Base-by-base conservation (phyloP, 2,888 invertebrate genomes). In the Noctua janthina region DNA sequence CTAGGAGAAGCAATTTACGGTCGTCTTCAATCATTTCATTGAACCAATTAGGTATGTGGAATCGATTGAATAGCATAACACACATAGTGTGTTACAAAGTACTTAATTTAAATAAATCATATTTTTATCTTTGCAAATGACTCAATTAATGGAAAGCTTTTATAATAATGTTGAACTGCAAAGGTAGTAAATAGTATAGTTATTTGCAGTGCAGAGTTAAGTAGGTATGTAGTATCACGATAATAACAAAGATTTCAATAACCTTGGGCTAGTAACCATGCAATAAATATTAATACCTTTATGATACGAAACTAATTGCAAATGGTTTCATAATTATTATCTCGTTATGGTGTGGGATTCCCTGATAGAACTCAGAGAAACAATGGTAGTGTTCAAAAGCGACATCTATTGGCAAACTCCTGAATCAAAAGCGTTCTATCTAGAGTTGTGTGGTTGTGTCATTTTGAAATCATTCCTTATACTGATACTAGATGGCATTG, bases 371-470 rank as follows among this genome's bases (percentile, higher is more conserved):
- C 35, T 51, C 29, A 59, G 10, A 5, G 35, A 7, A 35, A 59
- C 29, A 81, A 43, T 59, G 29, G 6, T 17, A 29, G 29, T 54
- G 46, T n/a, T 56, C 0, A 72, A 23, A 0, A 67, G 74, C 43
- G 85, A 76, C 87, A 85, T 87, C 85, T 85, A n/a, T 29, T 51
- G n/a, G 29, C 43, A 0, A n/a, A 6, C 46, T 17, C 5, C 11
- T 20, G 23, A 66, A 70, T 51, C 23, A 64, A 39, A 83, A 56
- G 20, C 7, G n/a, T 49, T 35, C 1, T 23, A 8, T 15, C 3
- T 62, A 54, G 35, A 39, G 82, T 56, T 81, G 64, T 56, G 20
- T 43, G 7, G 39, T 67, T 13, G 15, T 67, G 35, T 15, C 23
- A 49, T 39, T 66, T 73, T 43, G 66, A 43, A 59, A 49, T 75